phyloP scores from a whole-genome alignment of 2,888 invertebrate genomes.

The Chironomus tentans region DNA sequence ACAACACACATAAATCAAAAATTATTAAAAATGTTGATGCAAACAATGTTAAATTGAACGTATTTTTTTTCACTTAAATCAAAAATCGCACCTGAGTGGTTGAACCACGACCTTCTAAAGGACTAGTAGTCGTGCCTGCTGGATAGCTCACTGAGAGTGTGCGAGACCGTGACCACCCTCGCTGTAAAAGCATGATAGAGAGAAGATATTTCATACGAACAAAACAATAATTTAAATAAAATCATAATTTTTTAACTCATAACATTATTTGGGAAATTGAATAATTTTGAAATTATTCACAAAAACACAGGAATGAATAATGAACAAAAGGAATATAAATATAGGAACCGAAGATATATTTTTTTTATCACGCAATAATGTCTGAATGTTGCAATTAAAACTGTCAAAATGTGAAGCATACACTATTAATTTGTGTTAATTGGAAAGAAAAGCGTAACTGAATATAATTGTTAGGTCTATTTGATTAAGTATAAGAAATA shows the following conservation, averaged over 20 bases:
- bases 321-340: not conserved
- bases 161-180: constrained; percentile 80
- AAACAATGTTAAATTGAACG: not conserved
- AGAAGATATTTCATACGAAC: not conserved
- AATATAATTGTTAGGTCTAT: too few relatives aligned
- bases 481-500: too few relatives aligned
- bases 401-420: not conserved
- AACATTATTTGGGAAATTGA: too few relatives aligned
- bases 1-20: not conserved
- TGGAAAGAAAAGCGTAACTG: too few relatives aligned
- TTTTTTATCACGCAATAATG: too few relatives aligned
- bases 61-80: not conserved
- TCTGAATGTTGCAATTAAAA: not conserved
- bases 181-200: constrained; percentile 42
- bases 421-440: not conserved
- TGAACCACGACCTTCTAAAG: constrained; percentile 60
- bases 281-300: too few relatives aligned
- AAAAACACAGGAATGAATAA: not conserved
- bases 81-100: constrained; percentile 55
- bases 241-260: too few relatives aligned
- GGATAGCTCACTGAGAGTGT: constrained; percentile 82
- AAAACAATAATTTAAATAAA: not conserved
- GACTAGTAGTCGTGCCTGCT: constrained; percentile 66
- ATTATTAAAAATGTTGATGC: not conserved
- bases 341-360: too few relatives aligned